Base-by-base conservation (phyloP, 2,113 vertebrate genomes). In the Caranx melampygus region DNA sequence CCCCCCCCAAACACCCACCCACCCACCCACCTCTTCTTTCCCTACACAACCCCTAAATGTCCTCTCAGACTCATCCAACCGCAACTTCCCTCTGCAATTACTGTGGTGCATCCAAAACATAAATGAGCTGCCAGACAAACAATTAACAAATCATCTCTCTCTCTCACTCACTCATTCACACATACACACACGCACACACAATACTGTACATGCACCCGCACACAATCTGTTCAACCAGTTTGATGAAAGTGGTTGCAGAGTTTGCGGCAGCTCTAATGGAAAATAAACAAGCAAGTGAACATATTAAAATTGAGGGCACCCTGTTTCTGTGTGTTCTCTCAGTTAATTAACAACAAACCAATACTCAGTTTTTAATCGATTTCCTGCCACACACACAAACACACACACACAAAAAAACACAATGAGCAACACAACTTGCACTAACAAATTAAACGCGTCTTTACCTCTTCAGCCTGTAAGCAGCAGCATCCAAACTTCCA, bases 21-120 rank as follows among this genome's bases (percentile, higher is more conserved):
- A n/a, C n/a, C n/a, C n/a, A n/a, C n/a, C n/a, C n/a, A 13, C 33
- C 12, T 45, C 11, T 14, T 15, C 66, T 42, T 44, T 9, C 7
- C 7, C 44, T 18, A 14, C 54, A 20, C 12, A 45, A 11, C 12
- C 72, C 60, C 60, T 67, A 70, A 74, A 76, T 70, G 83, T 86
- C 69, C 76, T 60, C 79, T 83, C 60, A 47, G 79, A 75, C 49
- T 69, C 89, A 89, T 81, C 81, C 85, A 87, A 88, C 65, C 81
- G 70, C 68, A 80, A 76, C 66, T 62, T 40, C 67, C 75, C 60
- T 54, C 74, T 83, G 74, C 73, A 90, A 91, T 90, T 91, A 90
- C 80, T 80, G 61, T 26, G 40, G 34, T 21, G 67, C 88, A 72
- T 80, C 75, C 77, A 60, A 76, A 80, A 84, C 69, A 91, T 35